A percentile compares a stretch with the other conserved stretches of the same genome.
Conservation (phyloP, 64 coral and sea anemone species). For the Dendronephthya gigantea region DNA sequence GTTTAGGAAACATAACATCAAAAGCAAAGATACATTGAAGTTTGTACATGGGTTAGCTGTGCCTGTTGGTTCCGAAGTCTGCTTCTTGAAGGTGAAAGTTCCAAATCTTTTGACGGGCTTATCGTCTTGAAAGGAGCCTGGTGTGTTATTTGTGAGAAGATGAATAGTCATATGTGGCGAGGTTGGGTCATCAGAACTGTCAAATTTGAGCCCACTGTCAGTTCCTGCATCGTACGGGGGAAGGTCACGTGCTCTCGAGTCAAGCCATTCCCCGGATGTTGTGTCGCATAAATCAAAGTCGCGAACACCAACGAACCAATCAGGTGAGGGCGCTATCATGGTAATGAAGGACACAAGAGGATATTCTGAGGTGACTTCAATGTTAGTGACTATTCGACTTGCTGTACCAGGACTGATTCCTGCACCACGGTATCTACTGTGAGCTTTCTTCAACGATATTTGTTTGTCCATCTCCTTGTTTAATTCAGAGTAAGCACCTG, state of each 20-base stretch:
- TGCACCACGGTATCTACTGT: not conserved
- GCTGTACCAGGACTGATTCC: not conserved
- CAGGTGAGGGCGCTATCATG: slow-evolving; percentile 43
- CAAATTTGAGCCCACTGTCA: slow-evolving; percentile 20
- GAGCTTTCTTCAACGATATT: not conserved
- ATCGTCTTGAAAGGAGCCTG: not conserved
- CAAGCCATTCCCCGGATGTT: slow-evolving; percentile 18
- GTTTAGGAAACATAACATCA: not conserved
- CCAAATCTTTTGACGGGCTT: not conserved
- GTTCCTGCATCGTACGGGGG: slow-evolving; percentile 40
- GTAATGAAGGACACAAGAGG: slow-evolving; percentile 11
- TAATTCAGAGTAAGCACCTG: not conserved
- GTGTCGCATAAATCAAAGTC: slow-evolving; percentile 28
- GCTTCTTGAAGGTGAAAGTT: no score
- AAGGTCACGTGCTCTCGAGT: not conserved
- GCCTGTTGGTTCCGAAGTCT: no score
- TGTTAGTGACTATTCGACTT: not conserved
- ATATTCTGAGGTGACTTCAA: not conserved
- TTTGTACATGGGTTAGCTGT: no score
- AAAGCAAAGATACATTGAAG: not conserved
- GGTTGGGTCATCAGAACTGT: not conserved
- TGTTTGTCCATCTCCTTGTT: not conserved
- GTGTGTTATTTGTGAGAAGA: slow-evolving; percentile 7
- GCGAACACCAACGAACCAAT: slow-evolving; percentile 51
- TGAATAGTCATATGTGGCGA: slow-evolving; percentile 7